Conservation (phyloP, 1,140 invertebrate genomes). For the Lucilia sericata region DNA sequence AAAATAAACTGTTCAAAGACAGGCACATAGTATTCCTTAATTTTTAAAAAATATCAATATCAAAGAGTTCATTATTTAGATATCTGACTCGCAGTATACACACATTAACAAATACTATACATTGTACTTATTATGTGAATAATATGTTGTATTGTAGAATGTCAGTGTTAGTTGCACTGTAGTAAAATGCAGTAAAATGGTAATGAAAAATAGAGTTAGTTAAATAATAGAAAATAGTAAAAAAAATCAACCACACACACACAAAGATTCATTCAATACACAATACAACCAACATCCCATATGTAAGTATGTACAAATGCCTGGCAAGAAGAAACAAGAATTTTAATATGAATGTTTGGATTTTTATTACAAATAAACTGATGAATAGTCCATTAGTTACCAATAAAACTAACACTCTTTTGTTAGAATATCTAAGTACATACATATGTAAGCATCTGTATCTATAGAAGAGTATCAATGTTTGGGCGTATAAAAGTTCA, state of each 20-base stretch:
- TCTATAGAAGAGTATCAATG: neutral
- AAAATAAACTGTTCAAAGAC: too few relatives aligned
- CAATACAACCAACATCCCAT: neutral
- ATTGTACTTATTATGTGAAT: neutral
- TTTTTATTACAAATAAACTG: conserved; percentile 44
- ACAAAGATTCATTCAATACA: too few relatives aligned
- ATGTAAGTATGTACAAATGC: neutral
- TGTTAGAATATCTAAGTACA: neutral
- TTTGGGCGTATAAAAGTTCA: neutral
- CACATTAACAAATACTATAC: too few relatives aligned
- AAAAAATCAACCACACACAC: too few relatives aligned
- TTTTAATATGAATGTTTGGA: conserved; percentile 44
- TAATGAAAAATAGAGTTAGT: conserved; percentile 39
- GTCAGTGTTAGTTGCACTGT: too few relatives aligned
- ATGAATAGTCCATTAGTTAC: conserved; percentile 43
- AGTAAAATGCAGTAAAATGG: conserved; percentile 4
- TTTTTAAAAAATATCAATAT: too few relatives aligned
- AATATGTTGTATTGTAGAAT: neutral
- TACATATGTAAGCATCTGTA: neutral
- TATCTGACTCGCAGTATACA: too few relatives aligned
- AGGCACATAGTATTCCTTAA: too few relatives aligned
- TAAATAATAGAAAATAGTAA: conserved; percentile 22
- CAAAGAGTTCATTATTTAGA: too few relatives aligned
- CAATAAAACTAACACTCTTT: conserved; percentile 41
- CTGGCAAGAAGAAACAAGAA: conserved; percentile 19